Evolutionary conservation across 1,140 invertebrate species (phyloP).

Genomic region (Drosophila eugracilis): DNA sequence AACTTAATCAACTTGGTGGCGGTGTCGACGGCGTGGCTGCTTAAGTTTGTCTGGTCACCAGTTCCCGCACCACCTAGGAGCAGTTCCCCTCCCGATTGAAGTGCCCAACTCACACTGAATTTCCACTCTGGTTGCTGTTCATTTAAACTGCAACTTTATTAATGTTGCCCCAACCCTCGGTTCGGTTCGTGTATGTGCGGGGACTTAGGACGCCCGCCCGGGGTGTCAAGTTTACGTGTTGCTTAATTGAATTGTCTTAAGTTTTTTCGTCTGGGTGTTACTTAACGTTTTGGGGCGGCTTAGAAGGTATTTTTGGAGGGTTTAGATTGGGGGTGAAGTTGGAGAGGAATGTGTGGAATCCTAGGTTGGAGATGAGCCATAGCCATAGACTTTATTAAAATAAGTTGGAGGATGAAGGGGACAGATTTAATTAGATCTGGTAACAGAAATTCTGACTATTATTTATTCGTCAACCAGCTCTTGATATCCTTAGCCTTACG

Average conservation of each 20-base stretch:
- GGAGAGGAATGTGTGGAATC: slow-evolving; percentile 1
- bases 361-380: background rate
- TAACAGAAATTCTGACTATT: no score
- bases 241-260: slow-evolving; percentile 76
- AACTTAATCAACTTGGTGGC: slow-evolving; percentile 73
- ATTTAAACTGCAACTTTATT: slow-evolving; percentile 78
- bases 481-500: background rate
- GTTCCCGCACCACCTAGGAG: background rate
- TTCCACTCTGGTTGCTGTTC: slow-evolving; percentile 53
- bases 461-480: no score
- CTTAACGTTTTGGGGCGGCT: slow-evolving; percentile 36
- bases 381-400: background rate
- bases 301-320: slow-evolving; percentile 15
- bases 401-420: background rate
- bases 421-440: background rate
- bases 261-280: slow-evolving; percentile 43
- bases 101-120: slow-evolving; percentile 6
- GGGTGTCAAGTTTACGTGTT: slow-evolving; percentile 75
- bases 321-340: slow-evolving; percentile 15
- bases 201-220: slow-evolving; percentile 31
- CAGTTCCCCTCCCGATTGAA: background rate
- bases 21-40: slow-evolving; percentile 42
- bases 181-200: background rate
- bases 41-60: slow-evolving; percentile 70
- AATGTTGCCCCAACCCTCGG: slow-evolving; percentile 35